Percentiles rank a stretch among this genome's conserved stretches.
Evolutionary conservation across 2,113 vertebrate genomes (phyloP).

Genomic region (Ellobius talpinus): DNA sequence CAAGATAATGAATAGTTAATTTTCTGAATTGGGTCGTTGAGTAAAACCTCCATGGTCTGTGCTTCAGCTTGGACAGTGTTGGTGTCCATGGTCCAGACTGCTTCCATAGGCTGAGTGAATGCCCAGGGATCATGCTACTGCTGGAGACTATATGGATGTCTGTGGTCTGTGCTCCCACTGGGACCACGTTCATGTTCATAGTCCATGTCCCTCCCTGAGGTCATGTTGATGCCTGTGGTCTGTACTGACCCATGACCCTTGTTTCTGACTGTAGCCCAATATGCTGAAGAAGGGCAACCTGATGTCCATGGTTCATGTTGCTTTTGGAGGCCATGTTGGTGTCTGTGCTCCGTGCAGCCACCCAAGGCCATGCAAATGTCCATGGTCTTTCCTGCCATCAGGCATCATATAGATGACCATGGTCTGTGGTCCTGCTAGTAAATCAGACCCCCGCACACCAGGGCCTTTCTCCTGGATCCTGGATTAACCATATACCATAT

Average conservation of each 20-base stretch:
- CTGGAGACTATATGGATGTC: background rate
- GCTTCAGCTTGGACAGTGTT: background rate
- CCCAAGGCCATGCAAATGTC: background rate
- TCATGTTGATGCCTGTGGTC: background rate
- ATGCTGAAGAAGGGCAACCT: background rate
- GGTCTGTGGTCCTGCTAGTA: background rate
- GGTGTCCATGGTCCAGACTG: background rate
- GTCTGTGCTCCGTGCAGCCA: background rate
- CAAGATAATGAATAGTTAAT: background rate
- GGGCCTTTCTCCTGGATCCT: background rate
- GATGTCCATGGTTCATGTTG: background rate
- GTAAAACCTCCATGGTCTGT: background rate
- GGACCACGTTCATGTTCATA: background rate
- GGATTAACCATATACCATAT: background rate
- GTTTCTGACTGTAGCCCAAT: background rate
- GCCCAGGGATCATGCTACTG: background rate
- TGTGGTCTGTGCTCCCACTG: background rate
- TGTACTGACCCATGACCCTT: background rate
- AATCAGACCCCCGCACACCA: background rate
- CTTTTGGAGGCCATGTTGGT: background rate
- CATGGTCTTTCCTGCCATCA: background rate
- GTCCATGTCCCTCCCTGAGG: background rate
- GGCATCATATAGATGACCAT: background rate
- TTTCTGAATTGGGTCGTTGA: background rate
- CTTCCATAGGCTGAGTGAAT: background rate